Evolutionary conservation across 2,113 vertebrate genomes (phyloP), one percentile per base, ranked within the genome.

Genomic region (Trematomus loennbergii): DNA sequence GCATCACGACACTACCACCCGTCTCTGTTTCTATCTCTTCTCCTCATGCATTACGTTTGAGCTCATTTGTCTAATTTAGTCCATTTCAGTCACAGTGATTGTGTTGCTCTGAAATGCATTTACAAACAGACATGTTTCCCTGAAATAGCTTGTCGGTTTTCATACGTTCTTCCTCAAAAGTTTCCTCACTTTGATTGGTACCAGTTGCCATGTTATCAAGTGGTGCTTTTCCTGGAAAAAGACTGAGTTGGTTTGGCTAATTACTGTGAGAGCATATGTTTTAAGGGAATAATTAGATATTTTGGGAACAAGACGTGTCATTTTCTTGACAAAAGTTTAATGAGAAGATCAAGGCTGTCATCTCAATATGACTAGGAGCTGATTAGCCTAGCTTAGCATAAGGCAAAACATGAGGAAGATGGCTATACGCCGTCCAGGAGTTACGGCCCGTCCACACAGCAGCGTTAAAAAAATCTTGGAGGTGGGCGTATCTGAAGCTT

Each of bases 1-100:
- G 43, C 68, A 67, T 87, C 72, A 29, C 75, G 84, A 79, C 15
- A 75, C 40, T n/a, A 64, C 17, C 53, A 22, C 15, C 48, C 0
- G 4, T 57, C 65, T 25, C 52, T 52, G 33, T 59, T 68, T 68
- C 17, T 45, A 54, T 66, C 25, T 10, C 16, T 64, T 20, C 12
- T 12, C 1, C 46, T 49, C 2, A 61, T 22, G 63, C 25, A 43
- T 50, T 29, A 33, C n/a, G 43, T 61, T 75, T 52, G 0, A 67
- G 15, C 15, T 73, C n/a, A 40, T 80, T 79, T 57, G 29, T 72
- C 46, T 60, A 45, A 50, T 65, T 60, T 33, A 46, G 20, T 75
- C 49, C 3, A 10, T 58, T 11, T 36, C 5, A 40, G 16, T 73
- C 49, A 52, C 16, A 53, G n/a, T 1, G 12, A 8, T 46, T 1